Evolutionary conservation across 2,113 vertebrate species (phyloP), one percentile per base, ranked within the genome.

Genomic region (Axis porcinus): DNA sequence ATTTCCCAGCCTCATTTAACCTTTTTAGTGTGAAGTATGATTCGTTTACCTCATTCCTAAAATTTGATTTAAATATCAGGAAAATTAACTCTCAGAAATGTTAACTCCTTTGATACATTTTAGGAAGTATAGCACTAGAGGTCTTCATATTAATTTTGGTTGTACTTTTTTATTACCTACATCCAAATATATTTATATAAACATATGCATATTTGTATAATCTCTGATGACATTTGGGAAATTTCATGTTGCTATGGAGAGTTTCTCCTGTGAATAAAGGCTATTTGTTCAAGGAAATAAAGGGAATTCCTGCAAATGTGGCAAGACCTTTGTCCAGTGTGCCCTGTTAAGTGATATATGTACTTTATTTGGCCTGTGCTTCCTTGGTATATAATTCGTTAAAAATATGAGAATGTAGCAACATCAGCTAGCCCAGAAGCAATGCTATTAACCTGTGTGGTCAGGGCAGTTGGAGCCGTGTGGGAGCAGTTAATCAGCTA

Each of bases 61-160:
- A 76, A 96, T 95, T 93, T 96, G 79, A 93, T 79, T 96, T 97
- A 93, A 96, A 84, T 94, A 96, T 50, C 13, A 87, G 90, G 90
- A 94, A 97, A 94, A 95, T 92, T 86, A 94, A 81, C 78, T 92
- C 54, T 54, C 23, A 40, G 79, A 95, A 97, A 93, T 85, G 28
- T 70, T 87, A 67, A 94, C 93, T 92, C 47, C 91, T 84, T 96
- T 93, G 76, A 62, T 88, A 50, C 91, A 54, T 93, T 93, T 96
- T 89, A 88, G 79, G 52, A 89, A 70, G 40, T 62, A 47, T 11
- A 88, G 60, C 43, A n/a, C 23, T 70, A 19, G 50, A 96, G n/a
- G 8, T 93, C 85, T 94, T 55, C 23, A 86, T 79, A 33, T 21
- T 91, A 36, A 78, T 78, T 67, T 94, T 93, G 79, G 50, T 43